Percentiles rank a stretch among this genome's conserved stretches.
Evolutionary conservation across 2,797 vertebrate species (phyloP).

Genomic region (Pipistrellus nathusii): DNA sequence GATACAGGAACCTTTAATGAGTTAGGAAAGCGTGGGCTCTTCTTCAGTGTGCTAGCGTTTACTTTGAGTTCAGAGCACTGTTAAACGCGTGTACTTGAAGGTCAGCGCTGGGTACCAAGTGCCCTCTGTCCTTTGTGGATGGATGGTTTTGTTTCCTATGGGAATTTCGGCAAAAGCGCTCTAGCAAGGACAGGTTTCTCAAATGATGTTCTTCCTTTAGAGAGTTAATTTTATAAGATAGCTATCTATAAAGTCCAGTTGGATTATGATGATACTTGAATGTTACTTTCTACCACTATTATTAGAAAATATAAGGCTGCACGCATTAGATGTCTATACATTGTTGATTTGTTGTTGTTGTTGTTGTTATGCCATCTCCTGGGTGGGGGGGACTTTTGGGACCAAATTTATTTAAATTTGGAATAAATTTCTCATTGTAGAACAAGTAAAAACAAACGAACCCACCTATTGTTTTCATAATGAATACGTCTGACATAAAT

Average conservation of each 20-base stretch:
- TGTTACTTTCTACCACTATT: conserved; percentile 56
- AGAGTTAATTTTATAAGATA: conserved; percentile 37
- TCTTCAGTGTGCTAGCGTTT: conserved; percentile 18
- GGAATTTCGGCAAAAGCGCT: conserved; percentile 48
- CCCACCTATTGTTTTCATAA: conserved; percentile 50
- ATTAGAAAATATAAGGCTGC: conserved; percentile 38
- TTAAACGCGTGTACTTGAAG: background rate
- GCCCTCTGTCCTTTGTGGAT: background rate
- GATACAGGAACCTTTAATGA: background rate
- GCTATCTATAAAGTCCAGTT: background rate
- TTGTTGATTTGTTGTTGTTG: background rate
- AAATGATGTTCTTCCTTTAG: conserved; percentile 33
- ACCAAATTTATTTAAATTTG: conserved; percentile 70
- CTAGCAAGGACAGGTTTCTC: conserved; percentile 39
- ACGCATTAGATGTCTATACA: conserved; percentile 46
- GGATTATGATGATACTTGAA: conserved; percentile 59
- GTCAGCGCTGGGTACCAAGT: background rate
- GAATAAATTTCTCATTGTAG: conserved; percentile 51
- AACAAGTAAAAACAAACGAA: conserved; percentile 55
- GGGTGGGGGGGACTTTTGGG: background rate
- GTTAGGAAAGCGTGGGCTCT: conserved; percentile 13
- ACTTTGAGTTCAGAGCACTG: background rate
- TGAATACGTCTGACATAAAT: conserved; percentile 43
- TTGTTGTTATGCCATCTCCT: conserved; percentile 3
- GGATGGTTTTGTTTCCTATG: conserved; percentile 58